phyloP scores from a whole-genome alignment of 2,797 vertebrate genomes.

The Acrossocheilus fasciatus region DNA sequence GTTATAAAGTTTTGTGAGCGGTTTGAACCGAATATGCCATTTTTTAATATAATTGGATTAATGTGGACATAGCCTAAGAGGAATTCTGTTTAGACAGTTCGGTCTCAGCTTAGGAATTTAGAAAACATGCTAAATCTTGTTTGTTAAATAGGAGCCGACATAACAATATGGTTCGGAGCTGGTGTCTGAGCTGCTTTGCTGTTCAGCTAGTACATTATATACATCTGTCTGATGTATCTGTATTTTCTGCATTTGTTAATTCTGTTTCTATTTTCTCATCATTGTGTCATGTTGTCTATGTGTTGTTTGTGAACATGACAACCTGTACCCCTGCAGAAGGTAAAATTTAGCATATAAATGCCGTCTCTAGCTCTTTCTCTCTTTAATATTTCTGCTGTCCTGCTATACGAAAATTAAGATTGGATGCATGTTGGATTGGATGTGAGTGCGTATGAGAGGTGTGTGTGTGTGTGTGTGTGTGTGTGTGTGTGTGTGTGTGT shows the following conservation, averaged over 20 bases:
- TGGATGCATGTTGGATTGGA: slow-evolving; percentile 1
- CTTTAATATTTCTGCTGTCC: slow-evolving; percentile 41
- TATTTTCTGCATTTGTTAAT: slow-evolving; percentile 55
- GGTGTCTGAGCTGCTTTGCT: slow-evolving; percentile 34
- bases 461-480: slow-evolving; percentile 15
- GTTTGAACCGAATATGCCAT: background rate
- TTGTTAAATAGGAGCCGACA: background rate
- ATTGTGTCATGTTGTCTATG: slow-evolving; percentile 77
- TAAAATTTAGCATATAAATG: slow-evolving; percentile 67
- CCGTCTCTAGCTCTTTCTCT: background rate
- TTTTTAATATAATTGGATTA: background rate
- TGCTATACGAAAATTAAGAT: slow-evolving; percentile 27
- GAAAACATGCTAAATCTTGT: background rate
- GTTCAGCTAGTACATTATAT: slow-evolving; percentile 2
- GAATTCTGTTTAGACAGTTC: background rate
- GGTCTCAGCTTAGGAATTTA: background rate
- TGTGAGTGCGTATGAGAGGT: background rate
- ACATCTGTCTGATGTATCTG: slow-evolving; percentile 29
- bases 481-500: slow-evolving; percentile 15
- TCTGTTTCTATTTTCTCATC: slow-evolving; percentile 70
- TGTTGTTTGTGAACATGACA: slow-evolving; percentile 80
- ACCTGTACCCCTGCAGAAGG: slow-evolving; percentile 81
- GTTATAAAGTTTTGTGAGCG: background rate
- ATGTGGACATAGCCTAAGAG: background rate
- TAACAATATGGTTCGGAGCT: background rate